Conservation (phyloP, 2,888 invertebrate species). For the Gordius sp. region DNA sequence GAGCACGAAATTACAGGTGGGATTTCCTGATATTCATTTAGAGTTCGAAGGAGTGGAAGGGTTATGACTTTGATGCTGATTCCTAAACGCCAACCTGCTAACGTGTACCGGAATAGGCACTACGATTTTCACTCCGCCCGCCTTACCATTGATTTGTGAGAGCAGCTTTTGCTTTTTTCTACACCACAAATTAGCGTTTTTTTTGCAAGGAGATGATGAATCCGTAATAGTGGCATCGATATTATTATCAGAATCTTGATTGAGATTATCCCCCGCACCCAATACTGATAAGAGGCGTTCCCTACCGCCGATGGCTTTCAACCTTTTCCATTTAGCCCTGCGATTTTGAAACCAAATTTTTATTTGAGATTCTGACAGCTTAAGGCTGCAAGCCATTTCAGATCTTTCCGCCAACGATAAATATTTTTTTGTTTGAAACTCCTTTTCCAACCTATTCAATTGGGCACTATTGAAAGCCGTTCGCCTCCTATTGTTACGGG, state of each 20-base stretch:
- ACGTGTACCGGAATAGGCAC: constrained; percentile 15
- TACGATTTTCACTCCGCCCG: not conserved
- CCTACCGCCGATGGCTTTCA: constrained; percentile 25
- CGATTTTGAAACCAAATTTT: constrained; percentile 31
- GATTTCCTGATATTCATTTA: not conserved
- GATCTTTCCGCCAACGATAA: constrained; percentile 24
- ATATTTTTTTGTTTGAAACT: constrained; percentile 25
- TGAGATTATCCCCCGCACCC: not conserved
- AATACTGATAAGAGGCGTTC: not conserved
- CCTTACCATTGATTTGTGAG: not conserved
- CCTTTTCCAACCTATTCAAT: constrained; percentile 24
- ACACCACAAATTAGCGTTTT: too few species aligned
- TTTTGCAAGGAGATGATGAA: too few species aligned
- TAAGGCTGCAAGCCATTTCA: constrained; percentile 26
- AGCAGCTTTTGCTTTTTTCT: not conserved
- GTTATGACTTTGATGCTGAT: constrained; percentile 7
- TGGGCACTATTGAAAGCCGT: constrained; percentile 26
- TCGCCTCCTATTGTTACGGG: constrained; percentile 21
- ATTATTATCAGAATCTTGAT: not conserved
- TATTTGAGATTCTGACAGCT: constrained; percentile 29
- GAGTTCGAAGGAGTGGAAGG: not conserved
- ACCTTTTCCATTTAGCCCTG: constrained; percentile 30
- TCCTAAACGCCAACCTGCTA: not conserved
- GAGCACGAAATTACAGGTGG: too few species aligned
- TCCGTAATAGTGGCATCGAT: not conserved